Conservation (phyloP, 1,140 invertebrate species). For the Orius insidiosus region DNA sequence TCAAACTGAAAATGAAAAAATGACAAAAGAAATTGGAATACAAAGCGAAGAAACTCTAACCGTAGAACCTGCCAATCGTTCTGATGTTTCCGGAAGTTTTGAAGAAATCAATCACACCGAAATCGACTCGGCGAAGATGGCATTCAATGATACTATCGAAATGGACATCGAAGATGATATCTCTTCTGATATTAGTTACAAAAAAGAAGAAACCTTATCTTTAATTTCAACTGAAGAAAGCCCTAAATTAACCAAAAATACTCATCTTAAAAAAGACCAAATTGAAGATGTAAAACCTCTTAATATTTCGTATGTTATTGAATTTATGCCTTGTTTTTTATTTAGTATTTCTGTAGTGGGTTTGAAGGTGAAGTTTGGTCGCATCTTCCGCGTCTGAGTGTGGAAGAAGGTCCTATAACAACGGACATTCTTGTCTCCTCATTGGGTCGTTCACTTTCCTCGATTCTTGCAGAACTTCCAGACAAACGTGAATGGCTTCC, state of each 20-base stretch:
- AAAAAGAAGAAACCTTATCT: no score
- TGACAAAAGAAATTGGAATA: not conserved
- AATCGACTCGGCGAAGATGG: not conserved
- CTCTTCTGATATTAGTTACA: no score
- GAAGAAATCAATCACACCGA: constrained; percentile 10
- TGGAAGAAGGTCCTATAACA: no score
- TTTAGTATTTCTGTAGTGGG: constrained; percentile 20
- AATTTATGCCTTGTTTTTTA: no score
- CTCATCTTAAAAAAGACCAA: no score
- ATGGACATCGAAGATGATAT: no score
- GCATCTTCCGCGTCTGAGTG: not conserved
- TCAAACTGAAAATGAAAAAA: not conserved
- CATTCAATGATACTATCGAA: no score
- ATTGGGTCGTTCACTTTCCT: constrained; percentile 1
- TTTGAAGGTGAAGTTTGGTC: constrained; percentile 23
- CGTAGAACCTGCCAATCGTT: not conserved
- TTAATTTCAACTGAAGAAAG: no score
- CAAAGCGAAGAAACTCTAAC: constrained; percentile 6
- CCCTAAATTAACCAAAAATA: no score
- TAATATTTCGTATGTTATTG: no score
- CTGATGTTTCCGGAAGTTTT: constrained; percentile 12
- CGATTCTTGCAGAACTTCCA: not conserved
- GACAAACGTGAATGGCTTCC: constrained; percentile 5
- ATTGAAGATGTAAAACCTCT: no score
- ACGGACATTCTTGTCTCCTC: not conserved